These are phyloP conservation scores for Lophotis ruficrista DNA, from an alignment of 2,113 vertebrate species.

Conservation along the genomic window DNA sequence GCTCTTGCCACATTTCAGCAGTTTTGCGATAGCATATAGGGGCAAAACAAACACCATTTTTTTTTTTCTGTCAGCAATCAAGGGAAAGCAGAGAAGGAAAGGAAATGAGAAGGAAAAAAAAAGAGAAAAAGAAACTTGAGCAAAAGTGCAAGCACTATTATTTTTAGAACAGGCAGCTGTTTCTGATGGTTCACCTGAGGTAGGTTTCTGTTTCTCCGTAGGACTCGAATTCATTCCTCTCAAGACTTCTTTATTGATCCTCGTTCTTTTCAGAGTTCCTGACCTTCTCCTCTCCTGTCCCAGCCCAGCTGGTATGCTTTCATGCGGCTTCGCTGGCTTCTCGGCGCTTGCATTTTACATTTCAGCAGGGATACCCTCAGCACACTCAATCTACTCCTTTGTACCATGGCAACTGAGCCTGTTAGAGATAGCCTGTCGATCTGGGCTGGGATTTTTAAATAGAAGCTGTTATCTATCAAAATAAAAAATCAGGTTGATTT, in stretches of 20 bases:
- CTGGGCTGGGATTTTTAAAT: neutral
- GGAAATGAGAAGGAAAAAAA: neutral
- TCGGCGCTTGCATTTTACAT: neutral
- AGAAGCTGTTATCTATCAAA: neutral
- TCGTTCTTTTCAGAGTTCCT: slow-evolving; percentile 28
- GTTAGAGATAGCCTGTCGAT: neutral
- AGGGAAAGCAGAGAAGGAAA: slow-evolving; percentile 18
- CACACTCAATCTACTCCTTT: neutral
- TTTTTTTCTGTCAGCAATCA: neutral
- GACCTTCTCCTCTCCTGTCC: slow-evolving; percentile 31
- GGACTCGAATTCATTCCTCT: slow-evolving; percentile 17
- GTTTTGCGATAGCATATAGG: neutral
- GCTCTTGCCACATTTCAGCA: neutral
- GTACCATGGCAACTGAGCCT: neutral
- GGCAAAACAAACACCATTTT: neutral
- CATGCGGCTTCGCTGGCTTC: neutral
- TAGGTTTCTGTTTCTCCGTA: slow-evolving; percentile 17
- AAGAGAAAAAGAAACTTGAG: neutral
- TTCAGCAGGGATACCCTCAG: neutral
- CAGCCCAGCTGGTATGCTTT: slow-evolving; percentile 27
- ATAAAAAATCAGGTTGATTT: neutral
- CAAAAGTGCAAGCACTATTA: slow-evolving; percentile 8
- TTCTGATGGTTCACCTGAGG: slow-evolving; percentile 7
- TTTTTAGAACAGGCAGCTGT: slow-evolving; percentile 40
- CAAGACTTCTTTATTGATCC: slow-evolving; percentile 45